A percentile compares a stretch with the other conserved stretches of the same genome.
phyloP scores from a whole-genome alignment of 2,113 vertebrate species.

The Cynoglossus semilaevis region DNA sequence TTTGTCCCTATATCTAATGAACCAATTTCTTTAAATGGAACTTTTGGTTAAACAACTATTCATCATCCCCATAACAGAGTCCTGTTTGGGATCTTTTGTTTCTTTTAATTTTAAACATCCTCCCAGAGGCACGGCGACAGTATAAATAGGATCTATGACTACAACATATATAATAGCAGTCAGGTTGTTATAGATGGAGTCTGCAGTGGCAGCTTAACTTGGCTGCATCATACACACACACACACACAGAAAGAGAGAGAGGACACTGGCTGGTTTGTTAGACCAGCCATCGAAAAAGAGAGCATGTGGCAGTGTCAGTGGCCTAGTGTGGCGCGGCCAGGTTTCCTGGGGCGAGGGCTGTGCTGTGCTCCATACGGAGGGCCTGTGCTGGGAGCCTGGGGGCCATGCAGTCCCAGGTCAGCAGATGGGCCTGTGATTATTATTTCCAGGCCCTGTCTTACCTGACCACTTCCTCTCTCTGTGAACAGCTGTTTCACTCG shows the following conservation, averaged over 20 bases:
- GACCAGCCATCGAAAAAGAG: constrained; percentile 60
- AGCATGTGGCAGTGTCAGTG: constrained; percentile 82
- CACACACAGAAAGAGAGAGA: constrained; percentile 2
- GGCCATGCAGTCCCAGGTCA: constrained; percentile 89
- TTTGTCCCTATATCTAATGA: constrained; percentile 57
- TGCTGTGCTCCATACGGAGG: constrained; percentile 85
- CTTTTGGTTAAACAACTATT: constrained; percentile 59
- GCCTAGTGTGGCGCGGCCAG: constrained; percentile 75
- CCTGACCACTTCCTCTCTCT: constrained; percentile 91
- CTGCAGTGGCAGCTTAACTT: constrained; percentile 50
- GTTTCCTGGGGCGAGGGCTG: constrained; percentile 76
- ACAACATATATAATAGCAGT: constrained; percentile 35
- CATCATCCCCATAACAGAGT: constrained; percentile 54
- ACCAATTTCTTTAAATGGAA: constrained; percentile 61
- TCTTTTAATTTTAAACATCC: constrained; percentile 35
- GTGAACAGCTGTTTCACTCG: constrained; percentile 95
- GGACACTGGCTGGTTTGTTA: constrained; percentile 33
- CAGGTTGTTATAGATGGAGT: constrained; percentile 46
- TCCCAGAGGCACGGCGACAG: constrained; percentile 30
- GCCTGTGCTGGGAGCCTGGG: constrained; percentile 84
- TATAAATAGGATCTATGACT: constrained; percentile 36
- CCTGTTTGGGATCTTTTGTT: constrained; percentile 51
- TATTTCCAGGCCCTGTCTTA: constrained; percentile 89
- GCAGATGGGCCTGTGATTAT: constrained; percentile 97
- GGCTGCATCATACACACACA: constrained; percentile 28